Evolutionary conservation across 2,113 vertebrate genomes (phyloP).

Genomic region (Myrmophylax atrothorax): DNA sequence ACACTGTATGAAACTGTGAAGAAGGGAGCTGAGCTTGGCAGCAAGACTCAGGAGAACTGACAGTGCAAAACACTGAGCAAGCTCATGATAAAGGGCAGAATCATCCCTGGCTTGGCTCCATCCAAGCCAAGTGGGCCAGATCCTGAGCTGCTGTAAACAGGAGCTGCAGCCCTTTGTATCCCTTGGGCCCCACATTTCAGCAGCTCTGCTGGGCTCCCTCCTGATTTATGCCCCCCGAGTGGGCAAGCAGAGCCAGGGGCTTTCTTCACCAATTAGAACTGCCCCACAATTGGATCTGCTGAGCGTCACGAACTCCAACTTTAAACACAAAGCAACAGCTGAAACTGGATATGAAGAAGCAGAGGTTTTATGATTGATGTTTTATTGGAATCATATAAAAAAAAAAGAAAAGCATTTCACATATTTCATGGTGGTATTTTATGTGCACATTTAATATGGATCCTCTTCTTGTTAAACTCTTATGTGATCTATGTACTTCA

Average conservation of each 20-base stretch:
- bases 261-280: constrained; percentile 31
- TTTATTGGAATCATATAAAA: constrained; percentile 72
- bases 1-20: constrained; percentile 56
- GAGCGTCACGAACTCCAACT: constrained; percentile 25
- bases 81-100: constrained; percentile 14
- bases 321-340: constrained; percentile 51
- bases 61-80: neutral
- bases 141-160: neutral
- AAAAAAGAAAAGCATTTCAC: constrained; percentile 70
- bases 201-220: neutral
- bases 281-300: neutral
- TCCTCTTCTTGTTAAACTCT: constrained; percentile 76
- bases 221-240: neutral
- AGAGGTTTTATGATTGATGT: constrained; percentile 66
- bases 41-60: constrained; percentile 35
- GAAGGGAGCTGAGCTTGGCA: constrained; percentile 47
- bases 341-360: constrained; percentile 35
- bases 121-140: neutral
- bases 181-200: neutral
- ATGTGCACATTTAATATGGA: constrained; percentile 71
- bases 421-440: constrained; percentile 68
- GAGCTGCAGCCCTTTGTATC: neutral
- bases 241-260: neutral
- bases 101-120: constrained; percentile 24
- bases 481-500: constrained; percentile 64